Base-by-base conservation (phyloP, 2,888 invertebrate species). In the Netelia virgata region DNA sequence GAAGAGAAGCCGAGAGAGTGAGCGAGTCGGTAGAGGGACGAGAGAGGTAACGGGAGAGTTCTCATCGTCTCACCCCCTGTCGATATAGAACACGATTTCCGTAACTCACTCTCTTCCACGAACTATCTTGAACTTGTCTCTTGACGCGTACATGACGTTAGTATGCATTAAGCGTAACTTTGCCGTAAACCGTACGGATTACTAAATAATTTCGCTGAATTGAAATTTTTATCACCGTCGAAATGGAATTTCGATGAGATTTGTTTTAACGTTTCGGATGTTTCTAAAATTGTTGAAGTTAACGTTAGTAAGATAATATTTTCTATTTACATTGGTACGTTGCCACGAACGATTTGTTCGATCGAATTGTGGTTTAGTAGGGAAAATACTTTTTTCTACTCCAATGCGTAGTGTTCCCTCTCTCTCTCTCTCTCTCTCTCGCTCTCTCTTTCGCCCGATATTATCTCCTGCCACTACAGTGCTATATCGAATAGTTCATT, bases 141-240 rank as follows among this genome's bases (percentile, higher is more conserved):
- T n/a, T 47, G 84, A 85, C 87, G 87, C 87, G 89, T 87, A 88
- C 90, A 90, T 6, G 36, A 36, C 36, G 8, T 36, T 36, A 36
- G 6, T 36, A 36, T 36, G 36, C 36, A 36, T 36, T 36, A 36
- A 36, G 36, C 6, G 36, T 36, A 36, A 36, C 36, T 36, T 36
- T 36, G 36, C 1, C 36, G 36, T 36, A 36, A 36, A 36, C 36
- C 6, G 36, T 6, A 36, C 36, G 6, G 36, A 36, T 6, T 36
- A 36, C 36, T 36, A 36, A 36, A 36, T 36, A 36, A 36, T 36
- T 36, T 36, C 36, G 5, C 6, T 1, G 36, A 8, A 36, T 36
- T 36, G 36, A 36, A 36, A 36, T 36, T 36, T 6, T 5, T 6
- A 6, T 36, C 6, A 36, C 6, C 5, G 5, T 36, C 6, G 36